A percentile compares a stretch with the other conserved stretches of the same genome.
Conservation (phyloP, 2,888 invertebrate genomes). For the Thyatira batis region DNA sequence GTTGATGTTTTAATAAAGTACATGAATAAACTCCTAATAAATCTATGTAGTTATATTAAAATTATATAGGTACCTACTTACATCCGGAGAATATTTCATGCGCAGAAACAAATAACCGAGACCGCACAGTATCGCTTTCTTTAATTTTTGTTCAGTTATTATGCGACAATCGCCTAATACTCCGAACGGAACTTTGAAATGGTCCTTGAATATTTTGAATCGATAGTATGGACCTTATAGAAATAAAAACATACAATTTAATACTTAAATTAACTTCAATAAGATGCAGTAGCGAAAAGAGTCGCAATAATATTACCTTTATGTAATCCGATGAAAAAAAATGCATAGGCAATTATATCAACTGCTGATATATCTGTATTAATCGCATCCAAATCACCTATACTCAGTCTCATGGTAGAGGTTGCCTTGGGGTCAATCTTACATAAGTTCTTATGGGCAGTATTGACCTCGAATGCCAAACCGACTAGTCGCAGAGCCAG, state of each 20-base stretch:
- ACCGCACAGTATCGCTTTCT: slow-evolving; percentile 82
- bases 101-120: slow-evolving; percentile 78
- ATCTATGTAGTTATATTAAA: not conserved
- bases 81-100: slow-evolving; percentile 81
- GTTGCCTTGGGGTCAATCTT: slow-evolving; percentile 41
- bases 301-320: slow-evolving; percentile 84
- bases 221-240: slow-evolving; percentile 91
- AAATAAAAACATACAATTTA: slow-evolving; percentile 28
- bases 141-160: slow-evolving; percentile 83
- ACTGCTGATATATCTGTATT: slow-evolving; percentile 68
- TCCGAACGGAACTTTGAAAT: slow-evolving; percentile 82
- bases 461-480: slow-evolving; percentile 88
- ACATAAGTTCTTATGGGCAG: slow-evolving; percentile 26
- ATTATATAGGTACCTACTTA: slow-evolving; percentile 21
- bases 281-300: not conserved
- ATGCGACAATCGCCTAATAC: slow-evolving; percentile 79
- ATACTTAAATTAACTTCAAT: slow-evolving; percentile 1
- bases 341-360: slow-evolving; percentile 89
- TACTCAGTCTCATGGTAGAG: slow-evolving; percentile 17
- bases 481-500: slow-evolving; percentile 92
- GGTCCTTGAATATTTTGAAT: slow-evolving; percentile 88
- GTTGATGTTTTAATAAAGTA: slow-evolving; percentile 38
- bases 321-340: slow-evolving; percentile 91
- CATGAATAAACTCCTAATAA: no score
- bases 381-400: slow-evolving; percentile 40